Evolutionary conservation across 2,888 invertebrate species (phyloP), one percentile per base, ranked within the genome.

Genomic region (Andrena chrysosceles): DNA sequence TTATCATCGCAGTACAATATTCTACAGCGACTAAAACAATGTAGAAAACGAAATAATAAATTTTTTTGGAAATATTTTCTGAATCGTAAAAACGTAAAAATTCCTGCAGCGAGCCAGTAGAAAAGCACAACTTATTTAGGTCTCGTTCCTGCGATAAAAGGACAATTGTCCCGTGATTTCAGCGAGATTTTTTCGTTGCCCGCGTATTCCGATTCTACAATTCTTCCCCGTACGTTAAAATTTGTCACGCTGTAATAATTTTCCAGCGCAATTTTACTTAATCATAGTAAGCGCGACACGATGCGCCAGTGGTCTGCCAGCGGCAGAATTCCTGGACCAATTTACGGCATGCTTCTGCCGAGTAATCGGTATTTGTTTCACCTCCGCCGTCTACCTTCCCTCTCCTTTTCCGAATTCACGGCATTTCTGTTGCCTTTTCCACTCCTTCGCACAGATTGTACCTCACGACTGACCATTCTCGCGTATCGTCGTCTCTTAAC

Each of bases 211-310:
- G 29, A 49, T 72, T 54, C 23, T 35, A n/a, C 72, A 10, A 6
- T 70, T 63, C 63, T 48, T 49, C 4, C 10, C 31, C 26, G 23
- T 7, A 31, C 20, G 33, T 10, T n/a, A 33, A 35, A 26, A 16
- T 62, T 10, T 5, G 29, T 3, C 56, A 35, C 16, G 29, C n/a
- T 16, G 52, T 31, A 62, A 74, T 48, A 67, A 75, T 78, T 75
- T 31, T 52, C 2, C 42, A 67, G n/a, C 67, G 26, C 42, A 54
- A 52, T 76, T 77, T 74, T 49, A 60, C 75, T 66, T 66, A 77
- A 77, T 77, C 74, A 73, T 77, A 73, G 74, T 73, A 77, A 77
- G 74, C 74, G 26, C 48, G 56, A 35, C 56, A 48, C 56, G 48
- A 29, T 23, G 48, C 73, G 29, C 63, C 64, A 33, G 23, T 20